Base-by-base conservation (phyloP, 2,797 vertebrate genomes). In the Cossypha polioptera region DNA sequence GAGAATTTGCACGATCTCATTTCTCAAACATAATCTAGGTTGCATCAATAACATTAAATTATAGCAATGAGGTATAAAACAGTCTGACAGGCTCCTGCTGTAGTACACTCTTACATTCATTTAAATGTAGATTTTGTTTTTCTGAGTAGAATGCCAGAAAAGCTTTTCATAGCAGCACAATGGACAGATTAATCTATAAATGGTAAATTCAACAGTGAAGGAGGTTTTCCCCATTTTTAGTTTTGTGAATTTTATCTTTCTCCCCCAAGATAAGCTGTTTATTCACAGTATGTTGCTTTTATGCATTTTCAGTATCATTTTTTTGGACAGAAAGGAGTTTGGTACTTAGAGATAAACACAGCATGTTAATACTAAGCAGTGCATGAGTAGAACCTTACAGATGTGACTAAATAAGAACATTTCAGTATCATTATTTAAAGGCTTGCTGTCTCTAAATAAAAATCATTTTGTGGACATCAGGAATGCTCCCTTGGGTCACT, bases 101-200 rank as follows among this genome's bases (percentile, higher is more conserved):
- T 95, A 96, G 94, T 96, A 96, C 88, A 90, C 80, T 91, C 94
- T 97, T 94, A 92, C 88, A 83, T 96, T 97, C 95, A 96, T 97
- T 97, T 97, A 97, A 97, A 97, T 97, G 96, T 97, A 97, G 96
- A 97, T 97, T 97, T 97, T 97, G 96, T 97, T 95, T 97, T 95
- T 95, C 88, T 95, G 92, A 96, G 95, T 89, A 90, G 93, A 97
- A 96, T 97, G 94, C 95, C 96, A 97, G 96, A 96, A 95, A 97
- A 94, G 93, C 96, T 97, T 97, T 96, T 96, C 94, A 96, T 89
- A 88, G 94, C 72, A 95, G 84, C 93, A 97, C 94, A 97, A 97
- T 97, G 95, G 94, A 93, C 94, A 97, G 97, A 96, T 97, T 97
- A 97, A 97, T 97, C 94, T 96, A 96, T 96, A 98, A 97, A 97